These are phyloP conservation scores for Galagoides demidoff DNA, from an alignment of 2,797 vertebrate species.

Conservation along the genomic window DNA sequence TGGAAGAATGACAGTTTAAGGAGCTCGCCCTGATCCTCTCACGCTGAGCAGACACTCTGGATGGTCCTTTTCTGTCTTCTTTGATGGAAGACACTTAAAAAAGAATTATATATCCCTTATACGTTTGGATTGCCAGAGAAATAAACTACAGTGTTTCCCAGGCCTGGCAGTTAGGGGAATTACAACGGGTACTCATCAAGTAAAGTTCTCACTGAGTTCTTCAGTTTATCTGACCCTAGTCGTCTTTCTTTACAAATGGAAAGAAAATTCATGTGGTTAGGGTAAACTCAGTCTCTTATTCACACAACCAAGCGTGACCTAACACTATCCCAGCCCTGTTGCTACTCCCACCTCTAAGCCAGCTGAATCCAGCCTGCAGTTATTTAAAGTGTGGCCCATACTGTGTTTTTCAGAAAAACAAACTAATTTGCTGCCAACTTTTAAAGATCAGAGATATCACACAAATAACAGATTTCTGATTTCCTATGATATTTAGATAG, in stretches of 20 bases:
- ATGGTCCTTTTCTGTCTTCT: neutral
- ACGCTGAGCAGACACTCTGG: neutral
- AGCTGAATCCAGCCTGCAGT: neutral
- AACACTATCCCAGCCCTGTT: neutral
- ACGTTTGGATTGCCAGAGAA: neutral
- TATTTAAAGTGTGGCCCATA: neutral
- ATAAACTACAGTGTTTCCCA: neutral
- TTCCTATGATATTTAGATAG: neutral
- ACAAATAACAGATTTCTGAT: neutral
- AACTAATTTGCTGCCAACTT: neutral
- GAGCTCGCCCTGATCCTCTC: neutral
- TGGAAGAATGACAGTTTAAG: neutral
- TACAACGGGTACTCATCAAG: neutral
- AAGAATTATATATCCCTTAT: neutral
- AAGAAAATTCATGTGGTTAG: neutral
- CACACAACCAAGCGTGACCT: neutral
- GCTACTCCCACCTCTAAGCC: neutral
- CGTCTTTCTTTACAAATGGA: neutral
- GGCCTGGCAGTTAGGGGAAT: neutral
- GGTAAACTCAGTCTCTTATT: neutral
- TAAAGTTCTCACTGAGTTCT: neutral
- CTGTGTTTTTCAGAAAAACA: neutral
- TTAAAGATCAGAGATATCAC: neutral
- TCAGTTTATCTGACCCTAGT: neutral
- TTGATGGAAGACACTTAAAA: conserved; percentile 27